Conservation (phyloP, 2,113 vertebrate genomes). For the Hypomesus transpacificus region DNA sequence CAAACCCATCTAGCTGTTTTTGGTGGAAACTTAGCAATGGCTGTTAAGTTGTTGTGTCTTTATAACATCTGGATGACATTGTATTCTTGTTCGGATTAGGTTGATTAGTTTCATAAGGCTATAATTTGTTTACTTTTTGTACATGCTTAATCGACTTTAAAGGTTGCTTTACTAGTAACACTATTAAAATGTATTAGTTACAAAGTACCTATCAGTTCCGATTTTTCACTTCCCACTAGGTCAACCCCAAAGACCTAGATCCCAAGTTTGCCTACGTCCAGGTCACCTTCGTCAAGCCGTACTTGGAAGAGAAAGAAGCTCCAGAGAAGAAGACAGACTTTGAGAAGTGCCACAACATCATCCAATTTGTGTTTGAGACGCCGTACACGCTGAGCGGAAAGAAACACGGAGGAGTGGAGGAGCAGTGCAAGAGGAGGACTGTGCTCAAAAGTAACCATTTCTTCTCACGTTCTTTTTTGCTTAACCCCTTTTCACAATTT, state of each 20-base stretch:
- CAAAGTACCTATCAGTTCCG: background rate
- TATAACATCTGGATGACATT: too few relatives aligned
- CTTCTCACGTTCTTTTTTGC: background rate
- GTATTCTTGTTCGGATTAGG: background rate
- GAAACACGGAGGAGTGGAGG: constrained; percentile 92
- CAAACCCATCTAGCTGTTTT: too few relatives aligned
- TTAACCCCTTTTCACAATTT: background rate
- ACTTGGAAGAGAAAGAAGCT: constrained; percentile 92
- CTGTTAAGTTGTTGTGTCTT: too few relatives aligned
- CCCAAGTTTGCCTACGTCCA: constrained; percentile 89
- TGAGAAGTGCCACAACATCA: constrained; percentile 92
- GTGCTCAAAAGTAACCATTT: constrained; percentile 83
- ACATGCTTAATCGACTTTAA: too few relatives aligned
- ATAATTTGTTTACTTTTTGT: background rate
- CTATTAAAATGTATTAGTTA: too few relatives aligned
- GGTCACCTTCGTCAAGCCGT: constrained; percentile 93
- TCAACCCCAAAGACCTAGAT: constrained; percentile 90
- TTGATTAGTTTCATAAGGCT: background rate
- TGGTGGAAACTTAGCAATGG: too few relatives aligned
- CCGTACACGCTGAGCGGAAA: constrained; percentile 94
- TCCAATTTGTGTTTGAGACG: constrained; percentile 91
- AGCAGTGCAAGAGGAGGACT: constrained; percentile 90
- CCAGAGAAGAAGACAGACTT: constrained; percentile 89
- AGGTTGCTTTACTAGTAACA: background rate
- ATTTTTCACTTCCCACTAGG: constrained; percentile 64